Conservation (phyloP, 2,113 vertebrate species). For the Procapra przewalskii region DNA sequence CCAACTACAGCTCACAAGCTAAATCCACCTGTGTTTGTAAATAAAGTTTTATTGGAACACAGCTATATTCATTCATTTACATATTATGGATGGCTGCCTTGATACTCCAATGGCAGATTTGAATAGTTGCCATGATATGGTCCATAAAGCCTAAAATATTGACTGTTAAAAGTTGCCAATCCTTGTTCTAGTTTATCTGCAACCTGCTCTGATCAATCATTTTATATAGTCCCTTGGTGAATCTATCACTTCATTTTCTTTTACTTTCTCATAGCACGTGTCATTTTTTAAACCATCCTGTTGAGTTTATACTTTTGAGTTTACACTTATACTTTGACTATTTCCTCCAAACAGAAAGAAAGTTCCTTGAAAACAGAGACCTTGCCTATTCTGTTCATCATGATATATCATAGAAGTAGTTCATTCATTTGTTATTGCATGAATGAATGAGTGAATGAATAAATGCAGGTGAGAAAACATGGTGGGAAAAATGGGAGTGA, state of each 20-base stretch:
- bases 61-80: neutral
- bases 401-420: neutral
- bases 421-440: neutral
- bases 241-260: neutral
- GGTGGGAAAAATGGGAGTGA: neutral
- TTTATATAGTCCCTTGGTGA: neutral
- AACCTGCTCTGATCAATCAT: neutral
- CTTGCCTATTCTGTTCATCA: neutral
- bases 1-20: neutral
- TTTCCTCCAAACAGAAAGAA: neutral
- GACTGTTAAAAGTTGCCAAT: neutral
- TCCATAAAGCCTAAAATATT: neutral
- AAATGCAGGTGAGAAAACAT: neutral
- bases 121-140: neutral
- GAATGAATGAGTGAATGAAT: neutral
- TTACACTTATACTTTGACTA: neutral
- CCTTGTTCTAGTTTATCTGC: neutral
- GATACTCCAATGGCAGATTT: neutral
- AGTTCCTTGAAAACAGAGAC: neutral
- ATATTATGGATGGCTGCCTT: neutral
- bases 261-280: neutral
- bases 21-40: neutral
- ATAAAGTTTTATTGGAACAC: slow-evolving; percentile 30
- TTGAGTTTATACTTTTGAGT: neutral
- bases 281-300: neutral